Conservation (phyloP, 2,888 invertebrate species). For the Digitonthophagus gazella region DNA sequence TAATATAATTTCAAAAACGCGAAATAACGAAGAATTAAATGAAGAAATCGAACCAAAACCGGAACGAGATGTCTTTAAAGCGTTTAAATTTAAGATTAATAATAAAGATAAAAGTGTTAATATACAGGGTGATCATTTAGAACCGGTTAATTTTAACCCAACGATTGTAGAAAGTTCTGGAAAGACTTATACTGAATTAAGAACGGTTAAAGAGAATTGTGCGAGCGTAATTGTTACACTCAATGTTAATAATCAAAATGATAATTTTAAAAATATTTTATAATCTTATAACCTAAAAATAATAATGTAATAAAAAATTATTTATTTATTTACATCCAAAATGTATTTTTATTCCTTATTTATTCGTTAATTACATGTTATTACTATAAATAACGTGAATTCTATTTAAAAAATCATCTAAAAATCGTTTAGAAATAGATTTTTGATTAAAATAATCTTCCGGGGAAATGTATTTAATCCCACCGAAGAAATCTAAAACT, state of each 20-base stretch:
- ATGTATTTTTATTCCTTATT: too few relatives aligned
- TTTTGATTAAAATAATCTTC: constrained; percentile 52
- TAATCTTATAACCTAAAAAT: too few relatives aligned
- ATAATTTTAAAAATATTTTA: not conserved
- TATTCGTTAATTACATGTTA: too few relatives aligned
- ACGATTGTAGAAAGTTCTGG: constrained; percentile 24
- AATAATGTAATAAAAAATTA: too few relatives aligned
- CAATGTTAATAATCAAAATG: constrained; percentile 30
- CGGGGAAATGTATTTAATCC: constrained; percentile 65
- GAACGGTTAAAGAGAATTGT: constrained; percentile 42
- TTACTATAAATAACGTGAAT: not conserved
- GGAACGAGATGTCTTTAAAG: constrained; percentile 42
- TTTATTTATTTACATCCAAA: too few relatives aligned
- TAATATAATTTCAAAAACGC: constrained; percentile 30
- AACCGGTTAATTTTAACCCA: too few relatives aligned
- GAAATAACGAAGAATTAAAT: constrained; percentile 35
- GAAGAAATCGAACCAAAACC: constrained; percentile 31
- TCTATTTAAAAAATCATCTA: not conserved
- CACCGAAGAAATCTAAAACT: constrained; percentile 79
- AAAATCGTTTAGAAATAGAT: too few relatives aligned
- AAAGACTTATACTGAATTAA: constrained; percentile 35
- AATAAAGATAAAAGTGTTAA: constrained; percentile 31
- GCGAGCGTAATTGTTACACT: constrained; percentile 45
- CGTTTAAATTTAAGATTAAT: constrained; percentile 48
- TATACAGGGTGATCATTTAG: constrained; percentile 26